phyloP scores from a whole-genome alignment of 2,888 invertebrate species.

The Leptopilina drosophilae region DNA sequence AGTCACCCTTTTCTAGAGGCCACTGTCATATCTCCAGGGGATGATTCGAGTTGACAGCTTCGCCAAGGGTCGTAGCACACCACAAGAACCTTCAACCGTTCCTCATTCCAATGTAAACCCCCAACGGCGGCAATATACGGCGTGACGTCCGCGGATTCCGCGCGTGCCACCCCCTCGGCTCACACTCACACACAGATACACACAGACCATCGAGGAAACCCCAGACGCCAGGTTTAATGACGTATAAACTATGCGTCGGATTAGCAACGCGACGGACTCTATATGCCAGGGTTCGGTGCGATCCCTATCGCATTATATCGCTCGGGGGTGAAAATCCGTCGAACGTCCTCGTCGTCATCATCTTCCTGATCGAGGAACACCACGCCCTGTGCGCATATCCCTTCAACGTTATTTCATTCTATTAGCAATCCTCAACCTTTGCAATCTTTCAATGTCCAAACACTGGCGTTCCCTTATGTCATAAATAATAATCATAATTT shows the following conservation, averaged over 20 bases:
- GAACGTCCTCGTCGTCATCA: constrained; percentile 2
- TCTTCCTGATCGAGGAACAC: constrained; percentile 13
- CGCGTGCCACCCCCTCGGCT: constrained; percentile 62
- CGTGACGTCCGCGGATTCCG: constrained; percentile 76
- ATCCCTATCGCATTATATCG: constrained; percentile 46
- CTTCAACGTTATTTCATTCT: constrained; percentile 19
- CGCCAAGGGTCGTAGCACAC: constrained; percentile 62
- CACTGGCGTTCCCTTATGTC: background rate
- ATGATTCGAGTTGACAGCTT: constrained; percentile 75
- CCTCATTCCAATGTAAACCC: constrained; percentile 41
- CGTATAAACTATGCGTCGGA: constrained; percentile 77
- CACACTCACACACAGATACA: too few relatives aligned
- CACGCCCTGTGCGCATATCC: constrained; percentile 42
- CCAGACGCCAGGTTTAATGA: constrained; percentile 72
- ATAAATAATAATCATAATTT: background rate
- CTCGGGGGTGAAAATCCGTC: constrained; percentile 42
- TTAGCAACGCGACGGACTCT: constrained; percentile 65
- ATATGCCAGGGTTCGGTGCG: constrained; percentile 46
- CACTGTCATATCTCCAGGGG: constrained; percentile 72
- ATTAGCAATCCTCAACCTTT: background rate
- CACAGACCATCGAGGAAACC: constrained; percentile 22
- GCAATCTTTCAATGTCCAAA: constrained; percentile 11
- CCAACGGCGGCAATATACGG: constrained; percentile 59
- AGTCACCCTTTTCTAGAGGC: constrained; percentile 44
- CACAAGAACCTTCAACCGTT: constrained; percentile 46